Base-by-base conservation (phyloP, 2,888 invertebrate species). In the Globia sparganii region DNA sequence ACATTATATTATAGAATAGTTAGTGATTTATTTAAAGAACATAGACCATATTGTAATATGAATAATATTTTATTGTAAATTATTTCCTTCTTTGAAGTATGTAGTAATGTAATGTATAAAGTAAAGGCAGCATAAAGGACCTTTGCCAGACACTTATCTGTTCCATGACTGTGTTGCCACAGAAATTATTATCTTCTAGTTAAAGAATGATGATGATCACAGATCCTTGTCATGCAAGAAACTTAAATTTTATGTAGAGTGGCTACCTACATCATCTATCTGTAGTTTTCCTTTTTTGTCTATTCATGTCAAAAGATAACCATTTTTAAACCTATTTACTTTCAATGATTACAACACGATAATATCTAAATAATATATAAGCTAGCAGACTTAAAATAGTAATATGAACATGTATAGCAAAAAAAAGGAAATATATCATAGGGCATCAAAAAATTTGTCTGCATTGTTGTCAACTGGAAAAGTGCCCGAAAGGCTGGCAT, bases 1-100 rank as follows among this genome's bases (percentile, higher is more conserved):
- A 40, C 3, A 62, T 25, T 76, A 46, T 37, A 46, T 31, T 75
- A 58, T 34, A 76, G 28, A 58, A 49, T 37, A 4, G 4, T 34
- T 18, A 21, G 9, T n/a, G 1, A 1, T 6, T 34, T 40, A 62
- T 31, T 31, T 62, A 25, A 31, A 40, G 31, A 74, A 73, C n/a
- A 59, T 28, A n/a, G 9, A 28, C n/a, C n/a, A n/a, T 40, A 56
- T 70, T 56, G 25, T 53, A 56, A 46, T 46, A 9, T 46, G 8
- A 18, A 56, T 28, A 18, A 64, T 8, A 2, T 21, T 67, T 40
- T 31, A 28, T 66, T 49, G 21, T 21, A n/a, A 46, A 18, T 15
- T 34, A 34, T 53, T 67, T 53, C 49, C 18, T 65, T 46, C 0
- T 31, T n/a, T 15, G 21, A 53, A 1, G 15, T 74, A 73, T 31